Base-by-base conservation (phyloP, 2,797 vertebrate genomes). In the Bradypus variegatus region DNA sequence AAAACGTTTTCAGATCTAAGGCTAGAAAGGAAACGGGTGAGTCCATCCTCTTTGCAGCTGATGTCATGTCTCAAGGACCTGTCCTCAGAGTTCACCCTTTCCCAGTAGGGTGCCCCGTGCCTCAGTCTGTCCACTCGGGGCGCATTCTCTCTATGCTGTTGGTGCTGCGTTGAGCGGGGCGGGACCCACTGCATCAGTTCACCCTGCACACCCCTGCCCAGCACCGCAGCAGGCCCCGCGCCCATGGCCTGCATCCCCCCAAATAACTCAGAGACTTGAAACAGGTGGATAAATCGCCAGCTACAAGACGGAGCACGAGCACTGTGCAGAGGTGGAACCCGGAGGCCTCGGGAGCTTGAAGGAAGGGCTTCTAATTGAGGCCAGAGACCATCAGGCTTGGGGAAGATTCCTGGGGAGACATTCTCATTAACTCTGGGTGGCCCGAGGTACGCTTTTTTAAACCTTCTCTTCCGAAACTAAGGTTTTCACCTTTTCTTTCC, bases 401-500 rank as follows among this genome's bases (percentile, higher is more conserved):
- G 48, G 45, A 55, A 25, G 89, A 69, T 77, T 79, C 38, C 73
- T 36, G 72, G 78, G 70, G 81, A 85, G 31, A 84, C 5, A 55
- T 58, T 91, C 77, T 78, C 90, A 75, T 91, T 91, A 78, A 90
- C 48, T 90, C 76, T 85, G 55, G 86, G 75, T 60, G 78, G 67
- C 36, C 58, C 11, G 60, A 87, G 72, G 41, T 82, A 29, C 33
- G 88, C 29, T 65, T 55, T 65, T 87, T n/a, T 29, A 8, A 79
- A 85, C 38, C 41, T 86, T 90, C 41, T 67, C 33, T 86, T 86
- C 84, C 19, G 60, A 81, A 93, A 91, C 65, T 67, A 64, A 88
- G 72, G 55, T 91, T 48, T 93, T 83, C 64, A 78, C 64, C 41
- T 93, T 94, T 85, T 91, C n/a, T 86, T 84, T 75, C 58, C 72